Evolutionary conservation across 2,888 invertebrate genomes (phyloP).

Genomic region (Ramazzottius varieornatus): DNA sequence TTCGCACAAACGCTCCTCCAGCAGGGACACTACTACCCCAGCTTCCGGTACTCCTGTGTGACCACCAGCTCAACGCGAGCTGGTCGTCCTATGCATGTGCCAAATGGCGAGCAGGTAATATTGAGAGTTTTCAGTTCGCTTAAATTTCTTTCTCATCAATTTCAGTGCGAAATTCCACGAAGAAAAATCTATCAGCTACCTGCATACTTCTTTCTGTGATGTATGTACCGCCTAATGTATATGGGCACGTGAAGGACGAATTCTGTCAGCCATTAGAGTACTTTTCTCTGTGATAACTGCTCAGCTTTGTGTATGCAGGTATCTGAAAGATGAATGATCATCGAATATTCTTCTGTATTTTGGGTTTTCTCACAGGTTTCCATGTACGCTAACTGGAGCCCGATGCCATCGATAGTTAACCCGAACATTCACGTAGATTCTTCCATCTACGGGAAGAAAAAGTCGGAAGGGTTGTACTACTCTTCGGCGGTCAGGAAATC

Average conservation of each 20-base stretch:
- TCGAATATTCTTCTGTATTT: background rate
- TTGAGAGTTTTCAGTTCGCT: too few relatives aligned
- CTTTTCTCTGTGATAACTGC: too few relatives aligned
- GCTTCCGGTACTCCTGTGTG: background rate
- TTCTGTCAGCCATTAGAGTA: too few relatives aligned
- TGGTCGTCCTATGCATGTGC: background rate
- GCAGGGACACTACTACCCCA: slow-evolving; percentile 1
- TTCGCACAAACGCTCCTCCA: background rate
- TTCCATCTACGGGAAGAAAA: background rate
- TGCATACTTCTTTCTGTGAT: too few relatives aligned
- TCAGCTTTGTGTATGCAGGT: too few relatives aligned
- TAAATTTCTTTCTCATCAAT: too few relatives aligned
- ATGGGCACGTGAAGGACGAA: too few relatives aligned
- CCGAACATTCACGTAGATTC: background rate
- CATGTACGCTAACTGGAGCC: background rate
- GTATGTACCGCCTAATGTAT: too few relatives aligned
- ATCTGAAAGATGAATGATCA: background rate
- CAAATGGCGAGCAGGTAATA: background rate
- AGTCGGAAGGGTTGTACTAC: background rate
- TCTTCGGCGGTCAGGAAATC: background rate
- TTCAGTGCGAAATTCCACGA: background rate
- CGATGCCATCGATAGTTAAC: background rate
- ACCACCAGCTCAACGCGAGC: background rate
- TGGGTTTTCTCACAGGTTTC: background rate
- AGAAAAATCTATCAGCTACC: background rate